A percentile compares a stretch with the other conserved stretches of the same genome.
Conservation (phyloP, 53 echinoderm and acorn worm genomes). For the Holothuria leucospilota region DNA sequence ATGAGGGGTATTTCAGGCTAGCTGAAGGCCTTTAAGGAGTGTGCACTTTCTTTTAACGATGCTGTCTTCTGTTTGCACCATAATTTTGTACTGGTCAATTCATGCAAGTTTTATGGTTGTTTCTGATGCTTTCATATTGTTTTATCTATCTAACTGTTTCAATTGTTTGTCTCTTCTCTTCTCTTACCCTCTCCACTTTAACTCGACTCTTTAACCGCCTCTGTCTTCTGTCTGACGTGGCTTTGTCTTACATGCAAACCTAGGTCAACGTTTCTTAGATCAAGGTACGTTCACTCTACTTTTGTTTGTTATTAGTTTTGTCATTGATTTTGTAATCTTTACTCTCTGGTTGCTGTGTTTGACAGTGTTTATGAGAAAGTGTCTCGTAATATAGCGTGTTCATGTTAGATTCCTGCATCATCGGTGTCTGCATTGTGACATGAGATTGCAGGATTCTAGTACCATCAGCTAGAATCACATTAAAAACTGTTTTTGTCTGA, state of each 20-base stretch:
- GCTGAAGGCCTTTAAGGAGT: too few relatives aligned
- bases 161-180: constrained; percentile 18
- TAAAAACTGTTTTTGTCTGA: too few relatives aligned
- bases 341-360: neutral
- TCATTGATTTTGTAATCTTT: neutral
- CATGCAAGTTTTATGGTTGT: neutral
- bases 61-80: neutral
- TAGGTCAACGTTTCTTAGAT: constrained; percentile 44
- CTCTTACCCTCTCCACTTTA: constrained; percentile 6
- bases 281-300: constrained; percentile 12
- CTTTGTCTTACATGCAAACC: constrained; percentile 25
- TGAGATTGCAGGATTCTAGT: too few relatives aligned
- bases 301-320: neutral
- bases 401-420: too few relatives aligned
- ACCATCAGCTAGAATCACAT: too few relatives aligned
- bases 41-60: neutral
- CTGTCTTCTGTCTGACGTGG: constrained; percentile 13
- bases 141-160: neutral
- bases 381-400: too few relatives aligned
- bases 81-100: neutral
- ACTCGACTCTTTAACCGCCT: constrained; percentile 10
- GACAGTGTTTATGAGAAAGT: too few relatives aligned
- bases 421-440: too few relatives aligned
- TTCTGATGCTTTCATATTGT: neutral
- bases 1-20: too few relatives aligned